Evolutionary conservation across 2,888 invertebrate species (phyloP).

Genomic region (Pollenia griseotomentosa): DNA sequence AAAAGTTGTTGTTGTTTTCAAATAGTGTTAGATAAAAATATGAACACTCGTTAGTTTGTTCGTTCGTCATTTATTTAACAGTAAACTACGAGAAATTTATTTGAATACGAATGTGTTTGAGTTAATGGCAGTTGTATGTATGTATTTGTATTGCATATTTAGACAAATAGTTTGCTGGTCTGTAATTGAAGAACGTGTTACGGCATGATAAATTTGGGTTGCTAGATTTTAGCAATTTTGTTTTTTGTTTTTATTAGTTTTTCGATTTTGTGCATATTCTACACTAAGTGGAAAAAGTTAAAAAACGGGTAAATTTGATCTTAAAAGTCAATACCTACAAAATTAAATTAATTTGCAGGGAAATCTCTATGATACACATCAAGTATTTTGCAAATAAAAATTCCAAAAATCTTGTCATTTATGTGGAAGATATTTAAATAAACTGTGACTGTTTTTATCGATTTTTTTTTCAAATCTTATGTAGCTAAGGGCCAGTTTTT

Average conservation of each 20-base stretch:
- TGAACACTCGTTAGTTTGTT: constrained; percentile 12
- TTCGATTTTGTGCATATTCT: neutral
- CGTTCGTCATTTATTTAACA: constrained; percentile 41
- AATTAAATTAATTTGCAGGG: too few relatives aligned
- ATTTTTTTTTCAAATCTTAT: too few relatives aligned
- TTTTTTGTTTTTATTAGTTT: neutral
- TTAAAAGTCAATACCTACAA: too few relatives aligned
- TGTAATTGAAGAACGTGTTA: neutral
- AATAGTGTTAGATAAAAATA: neutral
- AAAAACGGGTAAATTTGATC: neutral
- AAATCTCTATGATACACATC: too few relatives aligned
- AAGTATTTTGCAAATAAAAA: too few relatives aligned
- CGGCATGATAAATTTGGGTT: constrained; percentile 33
- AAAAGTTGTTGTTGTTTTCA: neutral
- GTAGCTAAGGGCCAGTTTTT: too few relatives aligned
- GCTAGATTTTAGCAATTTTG: neutral
- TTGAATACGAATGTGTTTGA: constrained; percentile 40
- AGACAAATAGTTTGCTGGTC: too few relatives aligned
- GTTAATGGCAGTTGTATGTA: constrained; percentile 23
- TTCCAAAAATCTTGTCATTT: too few relatives aligned
- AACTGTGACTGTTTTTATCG: too few relatives aligned
- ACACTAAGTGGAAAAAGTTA: constrained; percentile 28
- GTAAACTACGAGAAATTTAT: constrained; percentile 28
- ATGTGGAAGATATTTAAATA: too few relatives aligned
- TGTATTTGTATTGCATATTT: constrained; percentile 8